Percentiles rank a stretch among this genome's conserved stretches.
Conservation (phyloP, 2,113 vertebrate genomes). For the Takifugu flavidus region DNA sequence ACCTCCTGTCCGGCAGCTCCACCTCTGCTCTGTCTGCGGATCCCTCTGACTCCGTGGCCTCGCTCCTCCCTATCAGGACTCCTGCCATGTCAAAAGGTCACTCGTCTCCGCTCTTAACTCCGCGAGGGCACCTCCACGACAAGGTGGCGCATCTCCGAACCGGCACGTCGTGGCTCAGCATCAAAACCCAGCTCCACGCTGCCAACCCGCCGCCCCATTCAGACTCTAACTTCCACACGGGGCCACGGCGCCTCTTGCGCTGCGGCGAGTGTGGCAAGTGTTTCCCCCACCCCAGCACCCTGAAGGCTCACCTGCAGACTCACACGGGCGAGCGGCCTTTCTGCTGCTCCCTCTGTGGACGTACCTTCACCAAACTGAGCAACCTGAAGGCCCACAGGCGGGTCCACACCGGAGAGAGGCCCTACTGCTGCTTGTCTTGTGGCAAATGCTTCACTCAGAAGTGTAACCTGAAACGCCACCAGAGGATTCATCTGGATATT, state of each 20-base stretch:
- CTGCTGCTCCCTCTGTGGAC: conserved; percentile 74
- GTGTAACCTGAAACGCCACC: conserved; percentile 77
- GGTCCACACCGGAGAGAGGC: conserved; percentile 76
- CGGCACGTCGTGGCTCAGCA: conserved; percentile 25
- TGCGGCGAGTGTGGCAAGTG: conserved; percentile 74
- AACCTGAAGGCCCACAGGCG: conserved; percentile 77
- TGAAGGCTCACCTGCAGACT: conserved; percentile 72
- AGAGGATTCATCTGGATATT: conserved; percentile 73
- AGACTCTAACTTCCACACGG: conserved; percentile 32
- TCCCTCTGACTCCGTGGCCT: conserved; percentile 29
- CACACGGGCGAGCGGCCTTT: conserved; percentile 76
- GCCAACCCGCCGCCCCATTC: conserved; percentile 11
- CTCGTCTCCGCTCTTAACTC: conserved; percentile 31
- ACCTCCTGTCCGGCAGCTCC: conserved; percentile 13
- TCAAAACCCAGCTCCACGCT: conserved; percentile 34
- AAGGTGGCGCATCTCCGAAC: conserved; percentile 50
- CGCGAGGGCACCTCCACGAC: conserved; percentile 38
- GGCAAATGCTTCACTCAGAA: conserved; percentile 80
- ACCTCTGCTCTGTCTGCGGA: conserved; percentile 17
- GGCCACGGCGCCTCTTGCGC: conserved; percentile 50
- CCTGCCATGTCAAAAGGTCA: conserved; percentile 55
- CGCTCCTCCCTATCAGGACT: conserved; percentile 45
- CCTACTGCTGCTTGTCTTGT: conserved; percentile 75
- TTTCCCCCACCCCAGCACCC: conserved; percentile 75
- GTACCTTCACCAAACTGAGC: conserved; percentile 78